Evolutionary conservation across 2,797 vertebrate genomes (phyloP), one percentile per base, ranked within the genome.

Genomic region (Toxotes lorentzi): DNA sequence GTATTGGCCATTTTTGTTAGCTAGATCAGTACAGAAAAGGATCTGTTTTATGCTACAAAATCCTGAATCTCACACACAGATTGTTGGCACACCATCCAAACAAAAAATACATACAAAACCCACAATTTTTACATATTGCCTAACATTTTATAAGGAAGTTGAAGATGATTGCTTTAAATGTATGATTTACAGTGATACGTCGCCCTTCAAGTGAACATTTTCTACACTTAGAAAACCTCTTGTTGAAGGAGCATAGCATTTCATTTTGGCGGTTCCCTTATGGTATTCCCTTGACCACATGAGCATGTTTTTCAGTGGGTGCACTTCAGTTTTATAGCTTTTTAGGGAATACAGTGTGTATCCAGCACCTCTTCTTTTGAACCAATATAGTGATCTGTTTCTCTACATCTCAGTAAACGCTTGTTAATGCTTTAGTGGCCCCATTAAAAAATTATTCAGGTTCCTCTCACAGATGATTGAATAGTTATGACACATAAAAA

Each of bases 401-500:
- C 48, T 73, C 54, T 61, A 1, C 21, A 47, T 43, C 63, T 84
- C 66, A 23, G 84, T 82, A 79, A 78, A 76, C 82, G 40, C 24
- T 38, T 69, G 34, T 68, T 74, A 78, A 73, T 40, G 61, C 47
- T 60, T 70, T 48, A 47, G 51, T 66, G 69, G 11, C 30, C 54
- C 54, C 63, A 50, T 78, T 83, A 73, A 87, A 85, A 60, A 66
- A 79, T 24, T 5, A 67, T 69, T 72, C 69, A 48, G 40, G n/a
- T 79, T 75, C 59, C 43, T 78, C 88, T 79, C 30, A 67, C 57
- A 76, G 62, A 78, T 84, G 82, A 90, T 87, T 91, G 72, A 86
- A 88, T 79, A 75, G 88, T 73, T 76, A 58, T 80, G 69, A 85
- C 75, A 82, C 88, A 83, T 67, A 83, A 80, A 70, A 87, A 89